phyloP scores from a whole-genome alignment of 1,140 invertebrate genomes.

The Thrips palmi region DNA sequence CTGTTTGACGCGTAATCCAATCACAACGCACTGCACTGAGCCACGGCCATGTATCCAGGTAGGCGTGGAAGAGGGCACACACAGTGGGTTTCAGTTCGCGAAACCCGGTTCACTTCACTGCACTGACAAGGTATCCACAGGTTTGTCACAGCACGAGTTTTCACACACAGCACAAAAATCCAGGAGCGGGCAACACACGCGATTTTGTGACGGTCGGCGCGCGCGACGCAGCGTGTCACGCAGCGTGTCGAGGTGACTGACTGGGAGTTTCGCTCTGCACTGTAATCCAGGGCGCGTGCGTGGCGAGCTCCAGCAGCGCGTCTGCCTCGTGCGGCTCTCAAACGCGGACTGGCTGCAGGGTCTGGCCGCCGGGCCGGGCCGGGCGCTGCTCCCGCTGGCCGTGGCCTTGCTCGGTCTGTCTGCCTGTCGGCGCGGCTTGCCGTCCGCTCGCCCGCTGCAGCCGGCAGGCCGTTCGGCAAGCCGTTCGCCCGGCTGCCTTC shows the following conservation, averaged over 20 bases:
- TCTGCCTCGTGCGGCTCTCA: not conserved
- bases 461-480: constrained; percentile 1
- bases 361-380: not conserved
- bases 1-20: constrained; percentile 12
- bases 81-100: constrained; percentile 5
- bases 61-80: too few relatives aligned
- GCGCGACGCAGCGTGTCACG: too few relatives aligned
- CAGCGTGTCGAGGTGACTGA: too few relatives aligned
- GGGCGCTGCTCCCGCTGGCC: not conserved
- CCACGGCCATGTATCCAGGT: too few relatives aligned
- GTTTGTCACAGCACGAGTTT: not conserved
- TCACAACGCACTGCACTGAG: constrained; percentile 1
- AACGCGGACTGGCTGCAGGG: not conserved
- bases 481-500: constrained; percentile 4
- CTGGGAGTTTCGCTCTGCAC: too few relatives aligned
- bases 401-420: constrained; percentile 9
- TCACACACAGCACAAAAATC: not conserved
- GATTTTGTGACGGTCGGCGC: too few relatives aligned
- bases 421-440: too few relatives aligned
- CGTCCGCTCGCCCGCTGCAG: too few relatives aligned
- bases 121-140: not conserved
- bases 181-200: constrained; percentile 5
- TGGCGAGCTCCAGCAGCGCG: too few relatives aligned
- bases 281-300: too few relatives aligned
- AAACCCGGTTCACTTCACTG: constrained; percentile 9